Base-by-base conservation (phyloP, 2,113 vertebrate genomes). In the Donacobius atricapilla region DNA sequence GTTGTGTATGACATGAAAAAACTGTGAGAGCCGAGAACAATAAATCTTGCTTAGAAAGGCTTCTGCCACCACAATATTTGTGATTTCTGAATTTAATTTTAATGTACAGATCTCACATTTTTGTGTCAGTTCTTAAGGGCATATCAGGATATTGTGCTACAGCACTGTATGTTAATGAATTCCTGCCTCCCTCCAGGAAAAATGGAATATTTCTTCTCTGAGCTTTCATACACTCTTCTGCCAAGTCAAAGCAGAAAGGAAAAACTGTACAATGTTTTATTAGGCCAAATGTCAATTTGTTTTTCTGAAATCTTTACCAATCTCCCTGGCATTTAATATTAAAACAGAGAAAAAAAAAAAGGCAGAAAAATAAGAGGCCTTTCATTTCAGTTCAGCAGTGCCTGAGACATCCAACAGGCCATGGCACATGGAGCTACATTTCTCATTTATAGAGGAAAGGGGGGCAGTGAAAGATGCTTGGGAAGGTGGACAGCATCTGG, bases 291-390 rank as follows among this genome's bases (percentile, higher is more conserved):
- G 85, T 95, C 92, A 94, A 60, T 78, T 94, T 94, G 75, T 96
- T 91, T 96, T 90, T 92, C 90, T 96, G 82, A 96, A 91, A 96
- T 94, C 87, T 96, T 93, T 88, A 95, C 91, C 75, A 90, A 93
- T 90, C 78, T 96, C 78, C 47, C 83, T 90, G 85, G 50, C 79
- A 92, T 92, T 88, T 93, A 66, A 70, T 70, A 63, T 42, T 76
- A 40, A 90, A 91, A 68, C 22, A 87, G 48, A n/a, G 22, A 25
- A 35, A 33, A 39, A 45, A 25, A 39, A 48, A 35, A 18, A 60
- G 2, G 13, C 7, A 53, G 22, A 60, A 56, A 58, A 75, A 47
- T 40, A 95, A 86, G 63, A 47, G 44, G 47, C 31, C 31, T 83
- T 90, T 92, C 7, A 56, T 80, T 96, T 77, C 33, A 50, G 19